Evolutionary conservation across 2,888 invertebrate genomes (phyloP).

Genomic region (Caenorhabditis sp.): DNA sequence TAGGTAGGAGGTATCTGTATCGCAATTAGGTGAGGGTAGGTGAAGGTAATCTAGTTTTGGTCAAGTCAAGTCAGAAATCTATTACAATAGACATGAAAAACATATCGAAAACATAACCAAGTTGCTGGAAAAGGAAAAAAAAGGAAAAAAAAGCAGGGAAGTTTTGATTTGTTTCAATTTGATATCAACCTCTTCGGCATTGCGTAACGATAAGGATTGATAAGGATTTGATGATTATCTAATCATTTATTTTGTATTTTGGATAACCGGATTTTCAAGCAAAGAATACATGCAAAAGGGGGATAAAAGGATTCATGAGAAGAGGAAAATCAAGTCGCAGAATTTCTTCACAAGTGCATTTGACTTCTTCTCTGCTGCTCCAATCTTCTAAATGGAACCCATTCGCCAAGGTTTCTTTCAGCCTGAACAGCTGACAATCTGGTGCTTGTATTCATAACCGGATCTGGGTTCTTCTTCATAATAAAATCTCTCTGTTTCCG

Average conservation of each 20-base stretch:
- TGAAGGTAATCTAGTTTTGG: slow-evolving; percentile 43
- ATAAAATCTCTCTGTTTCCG: slow-evolving; percentile 51
- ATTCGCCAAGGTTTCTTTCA: slow-evolving; percentile 18
- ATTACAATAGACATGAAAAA: slow-evolving; percentile 15
- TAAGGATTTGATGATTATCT: no score
- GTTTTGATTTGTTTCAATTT: no score
- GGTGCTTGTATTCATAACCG: no score
- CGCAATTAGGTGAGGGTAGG: no score
- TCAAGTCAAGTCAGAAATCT: no score
- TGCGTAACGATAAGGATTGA: neutral
- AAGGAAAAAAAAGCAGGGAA: neutral
- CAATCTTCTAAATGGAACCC: slow-evolving; percentile 28
- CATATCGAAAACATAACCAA: slow-evolving; percentile 8
- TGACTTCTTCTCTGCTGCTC: slow-evolving; percentile 24
- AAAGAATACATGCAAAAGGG: no score
- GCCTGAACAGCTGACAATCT: slow-evolving; percentile 44
- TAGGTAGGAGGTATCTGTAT: slow-evolving; percentile 26
- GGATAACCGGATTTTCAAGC: slow-evolving; percentile 17
- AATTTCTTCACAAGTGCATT: slow-evolving; percentile 11
- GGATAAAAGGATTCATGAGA: no score
- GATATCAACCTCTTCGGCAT: neutral
- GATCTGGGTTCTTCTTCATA: slow-evolving; percentile 26
- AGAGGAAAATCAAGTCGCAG: neutral
- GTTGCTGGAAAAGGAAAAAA: no score
- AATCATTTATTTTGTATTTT: slow-evolving; percentile 17